These are phyloP conservation scores for Drosophila percnosoma DNA, from an alignment of 2,888 invertebrate species.

Conservation along the genomic window DNA sequence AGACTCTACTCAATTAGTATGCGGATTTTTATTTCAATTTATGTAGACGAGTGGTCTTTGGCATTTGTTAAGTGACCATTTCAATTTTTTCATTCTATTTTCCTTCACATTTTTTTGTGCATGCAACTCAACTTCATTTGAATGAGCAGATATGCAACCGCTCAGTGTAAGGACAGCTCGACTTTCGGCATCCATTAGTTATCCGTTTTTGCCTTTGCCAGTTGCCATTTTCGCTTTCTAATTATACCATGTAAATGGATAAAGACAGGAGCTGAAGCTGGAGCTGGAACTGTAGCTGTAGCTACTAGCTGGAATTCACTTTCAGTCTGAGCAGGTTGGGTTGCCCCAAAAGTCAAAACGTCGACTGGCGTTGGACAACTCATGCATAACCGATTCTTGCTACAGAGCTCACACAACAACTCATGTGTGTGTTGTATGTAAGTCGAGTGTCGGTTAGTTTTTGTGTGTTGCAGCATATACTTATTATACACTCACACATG, in stretches of 20 bases:
- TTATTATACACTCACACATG: conserved; percentile 17
- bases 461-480: not conserved
- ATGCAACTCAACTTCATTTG: conserved; percentile 24
- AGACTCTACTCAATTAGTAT: conserved; percentile 60
- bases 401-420: conserved; percentile 1
- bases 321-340: conserved; percentile 2
- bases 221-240: conserved; percentile 63
- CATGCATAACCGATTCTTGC: conserved; percentile 63
- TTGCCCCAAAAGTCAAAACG: conserved; percentile 14
- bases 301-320: conserved; percentile 4
- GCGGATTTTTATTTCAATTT: conserved; percentile 72
- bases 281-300: not conserved
- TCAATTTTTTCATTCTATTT: conserved; percentile 28
- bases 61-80: conserved; percentile 38
- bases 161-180: conserved; percentile 34
- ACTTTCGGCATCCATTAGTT: conserved; percentile 61
- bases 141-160: conserved; percentile 15
- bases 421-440: not conserved
- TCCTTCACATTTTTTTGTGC: conserved; percentile 2
- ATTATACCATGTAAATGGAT: conserved; percentile 71
- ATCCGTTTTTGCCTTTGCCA: conserved; percentile 14
- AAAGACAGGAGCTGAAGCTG: conserved; percentile 21
- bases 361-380: conserved; percentile 55
- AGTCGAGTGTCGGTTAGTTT: not conserved
- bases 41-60: conserved; percentile 37